A percentile compares a stretch with the other conserved stretches of the same genome.
These are phyloP conservation scores for Ispidina picta DNA, from an alignment of 2,797 vertebrate genomes.

Conservation along the genomic window DNA sequence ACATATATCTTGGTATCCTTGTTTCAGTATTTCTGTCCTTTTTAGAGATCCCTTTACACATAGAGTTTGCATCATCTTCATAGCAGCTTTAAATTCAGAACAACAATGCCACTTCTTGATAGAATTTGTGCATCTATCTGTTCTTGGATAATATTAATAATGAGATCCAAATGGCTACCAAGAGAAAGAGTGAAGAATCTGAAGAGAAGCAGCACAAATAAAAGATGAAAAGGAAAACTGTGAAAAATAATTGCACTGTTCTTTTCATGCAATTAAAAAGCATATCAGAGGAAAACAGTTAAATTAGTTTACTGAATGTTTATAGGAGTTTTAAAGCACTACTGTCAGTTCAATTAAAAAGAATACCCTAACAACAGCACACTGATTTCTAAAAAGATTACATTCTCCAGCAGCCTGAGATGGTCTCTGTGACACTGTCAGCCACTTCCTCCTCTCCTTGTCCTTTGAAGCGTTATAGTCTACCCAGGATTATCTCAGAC, in stretches of 20 bases:
- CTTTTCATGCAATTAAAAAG: constrained; percentile 14
- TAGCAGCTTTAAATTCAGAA: constrained; percentile 5
- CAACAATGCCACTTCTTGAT: background rate
- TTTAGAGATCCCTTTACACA: constrained; percentile 2
- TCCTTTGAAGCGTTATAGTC: constrained; percentile 48
- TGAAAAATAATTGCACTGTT: constrained; percentile 19
- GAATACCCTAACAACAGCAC: constrained; percentile 40
- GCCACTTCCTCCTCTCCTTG: constrained; percentile 3
- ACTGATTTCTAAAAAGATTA: constrained; percentile 70
- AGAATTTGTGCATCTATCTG: background rate
- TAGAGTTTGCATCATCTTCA: background rate
- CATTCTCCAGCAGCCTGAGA: constrained; percentile 76
- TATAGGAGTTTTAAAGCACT: constrained; percentile 58
- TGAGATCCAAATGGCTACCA: background rate
- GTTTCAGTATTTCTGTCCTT: constrained; percentile 8
- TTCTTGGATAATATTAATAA: constrained; percentile 22
- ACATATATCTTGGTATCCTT: background rate
- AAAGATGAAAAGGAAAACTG: background rate
- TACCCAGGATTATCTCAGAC: constrained; percentile 59
- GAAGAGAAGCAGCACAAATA: constrained; percentile 6
- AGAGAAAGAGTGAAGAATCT: constrained; percentile 29
- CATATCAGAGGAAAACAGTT: constrained; percentile 51
- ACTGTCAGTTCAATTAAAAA: constrained; percentile 64
- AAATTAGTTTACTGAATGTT: constrained; percentile 51
- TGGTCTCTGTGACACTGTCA: constrained; percentile 79